These are phyloP conservation scores for Etheostoma nigrum DNA, from an alignment of 2,797 vertebrate genomes.

Conservation along the genomic window DNA sequence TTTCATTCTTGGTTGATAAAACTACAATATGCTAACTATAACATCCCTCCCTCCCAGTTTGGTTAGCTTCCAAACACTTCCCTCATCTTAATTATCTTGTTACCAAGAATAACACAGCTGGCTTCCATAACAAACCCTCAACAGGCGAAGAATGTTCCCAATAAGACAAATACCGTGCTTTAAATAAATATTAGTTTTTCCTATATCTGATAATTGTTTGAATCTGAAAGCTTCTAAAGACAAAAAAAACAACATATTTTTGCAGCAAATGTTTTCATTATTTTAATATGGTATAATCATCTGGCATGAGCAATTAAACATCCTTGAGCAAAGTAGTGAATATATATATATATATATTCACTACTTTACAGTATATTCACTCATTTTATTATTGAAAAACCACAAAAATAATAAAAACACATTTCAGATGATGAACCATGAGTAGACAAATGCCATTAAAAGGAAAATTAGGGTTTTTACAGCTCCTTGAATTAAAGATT, in stretches of 20 bases:
- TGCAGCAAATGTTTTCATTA: conserved; percentile 8
- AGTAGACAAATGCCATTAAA: conserved; percentile 21
- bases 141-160: conserved; percentile 7
- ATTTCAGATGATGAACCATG: conserved; percentile 33
- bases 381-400: conserved; percentile 21
- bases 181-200: conserved; percentile 37
- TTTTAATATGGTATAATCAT: conserved; percentile 22
- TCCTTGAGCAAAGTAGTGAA: conserved; percentile 20
- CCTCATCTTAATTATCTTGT: conserved; percentile 37
- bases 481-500: conserved; percentile 26
- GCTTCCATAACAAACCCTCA: conserved; percentile 24
- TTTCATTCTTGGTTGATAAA: conserved; percentile 18
- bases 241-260: conserved; percentile 5
- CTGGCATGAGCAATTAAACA: conserved; percentile 15
- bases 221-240: conserved; percentile 18
- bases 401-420: conserved; percentile 2
- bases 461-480: conserved; percentile 37
- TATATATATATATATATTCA: not conserved
- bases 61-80: conserved; percentile 8
- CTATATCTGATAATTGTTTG: conserved; percentile 36
- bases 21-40: conserved; percentile 13
- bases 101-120: conserved; percentile 27
- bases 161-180: conserved; percentile 18
- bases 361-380: no score
- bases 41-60: conserved; percentile 1